phyloP scores from a whole-genome alignment of 1,140 invertebrate species.

The Drosophila ogumai region DNA sequence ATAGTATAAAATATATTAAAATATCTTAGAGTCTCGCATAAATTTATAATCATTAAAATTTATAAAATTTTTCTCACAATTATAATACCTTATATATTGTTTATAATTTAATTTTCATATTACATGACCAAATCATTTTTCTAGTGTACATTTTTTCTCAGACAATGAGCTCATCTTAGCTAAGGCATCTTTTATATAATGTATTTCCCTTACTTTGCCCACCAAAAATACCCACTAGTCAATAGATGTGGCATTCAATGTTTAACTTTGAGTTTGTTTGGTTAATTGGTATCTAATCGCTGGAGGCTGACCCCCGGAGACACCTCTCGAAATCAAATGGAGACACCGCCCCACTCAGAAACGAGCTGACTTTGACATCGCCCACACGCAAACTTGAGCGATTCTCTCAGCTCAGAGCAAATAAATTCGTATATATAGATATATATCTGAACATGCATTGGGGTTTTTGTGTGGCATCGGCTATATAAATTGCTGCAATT shows the following conservation, averaged over 20 bases:
- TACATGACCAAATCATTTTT: background rate
- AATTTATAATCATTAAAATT: no score
- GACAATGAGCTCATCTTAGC: slow-evolving; percentile 63
- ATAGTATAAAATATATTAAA: no score
- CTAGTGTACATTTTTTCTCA: slow-evolving; percentile 3
- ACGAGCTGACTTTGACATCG: slow-evolving; percentile 49
- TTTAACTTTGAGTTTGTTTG: slow-evolving; percentile 27
- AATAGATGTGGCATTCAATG: slow-evolving; percentile 24
- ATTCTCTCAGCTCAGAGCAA: slow-evolving; percentile 18
- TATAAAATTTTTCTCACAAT: no score
- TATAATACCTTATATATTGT: no score
- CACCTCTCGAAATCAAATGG: slow-evolving; percentile 47
- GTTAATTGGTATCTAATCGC: slow-evolving; percentile 69
- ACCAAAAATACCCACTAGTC: slow-evolving; percentile 11
- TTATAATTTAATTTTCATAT: background rate
- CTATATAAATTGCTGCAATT: slow-evolving; percentile 69
- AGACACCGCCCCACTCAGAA: slow-evolving; percentile 21
- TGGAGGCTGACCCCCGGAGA: slow-evolving; percentile 63
- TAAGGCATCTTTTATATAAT: slow-evolving; percentile 14
- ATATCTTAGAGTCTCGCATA: no score
- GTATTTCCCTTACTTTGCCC: slow-evolving; percentile 7
- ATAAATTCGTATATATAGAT: slow-evolving; percentile 1
- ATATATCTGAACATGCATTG: slow-evolving; percentile 26
- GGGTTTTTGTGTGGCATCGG: slow-evolving; percentile 23
- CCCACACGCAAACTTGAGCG: slow-evolving; percentile 64